Conservation (phyloP, 1,140 invertebrate species). For the Archivesica marissinica region DNA sequence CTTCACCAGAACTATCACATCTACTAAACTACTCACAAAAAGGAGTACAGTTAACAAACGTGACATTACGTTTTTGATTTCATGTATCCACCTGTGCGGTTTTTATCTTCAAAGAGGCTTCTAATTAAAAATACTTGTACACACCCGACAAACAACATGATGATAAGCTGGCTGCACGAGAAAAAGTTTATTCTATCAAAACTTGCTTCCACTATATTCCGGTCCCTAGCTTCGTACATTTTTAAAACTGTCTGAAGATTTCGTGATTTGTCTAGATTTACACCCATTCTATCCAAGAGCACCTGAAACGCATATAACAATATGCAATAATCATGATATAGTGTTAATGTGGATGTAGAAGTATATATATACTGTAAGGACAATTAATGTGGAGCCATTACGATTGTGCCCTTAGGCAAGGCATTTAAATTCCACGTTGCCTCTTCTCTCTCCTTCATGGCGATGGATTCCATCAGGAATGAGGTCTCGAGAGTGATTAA, state of each 20-base stretch:
- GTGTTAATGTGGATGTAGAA: no score
- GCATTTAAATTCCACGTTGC: no score
- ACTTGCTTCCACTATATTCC: conserved; percentile 91
- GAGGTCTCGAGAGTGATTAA: no score
- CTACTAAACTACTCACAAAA: neutral
- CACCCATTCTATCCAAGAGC: conserved; percentile 86
- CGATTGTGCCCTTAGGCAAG: no score
- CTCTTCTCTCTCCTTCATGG: no score
- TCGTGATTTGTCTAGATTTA: conserved; percentile 87
- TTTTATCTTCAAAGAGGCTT: conserved; percentile 89
- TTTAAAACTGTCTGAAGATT: conserved; percentile 90
- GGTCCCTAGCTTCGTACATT: conserved; percentile 90
- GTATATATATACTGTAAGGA: no score
- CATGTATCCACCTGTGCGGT: conserved; percentile 72
- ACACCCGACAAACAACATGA: conserved; percentile 89
- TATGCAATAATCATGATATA: no score
- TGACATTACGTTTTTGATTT: conserved; percentile 67
- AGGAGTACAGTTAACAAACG: neutral
- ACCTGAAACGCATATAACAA: no score
- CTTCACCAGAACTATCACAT: neutral
- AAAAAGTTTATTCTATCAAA: conserved; percentile 90
- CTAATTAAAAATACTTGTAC: conserved; percentile 88
- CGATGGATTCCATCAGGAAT: no score
- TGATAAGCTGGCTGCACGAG: conserved; percentile 88
- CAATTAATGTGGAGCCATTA: no score